Evolutionary conservation across 2,888 invertebrate species (phyloP), one percentile per base, ranked within the genome.

Genomic region (Synergus japonicus): DNA sequence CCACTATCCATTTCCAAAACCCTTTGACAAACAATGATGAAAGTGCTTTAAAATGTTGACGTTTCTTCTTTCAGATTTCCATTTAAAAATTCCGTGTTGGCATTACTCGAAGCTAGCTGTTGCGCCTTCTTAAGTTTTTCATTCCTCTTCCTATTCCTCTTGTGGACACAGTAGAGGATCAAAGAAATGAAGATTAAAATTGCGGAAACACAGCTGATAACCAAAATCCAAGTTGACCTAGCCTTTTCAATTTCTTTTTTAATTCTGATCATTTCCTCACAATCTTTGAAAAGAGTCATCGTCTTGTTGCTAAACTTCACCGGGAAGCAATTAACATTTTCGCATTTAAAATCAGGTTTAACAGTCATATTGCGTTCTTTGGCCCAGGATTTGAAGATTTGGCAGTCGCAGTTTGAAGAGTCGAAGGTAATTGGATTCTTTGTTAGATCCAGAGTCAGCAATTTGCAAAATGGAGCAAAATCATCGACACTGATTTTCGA

Each of bases 381-480:
- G 41, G 89, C 78, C 92, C 92, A 92, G 0, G 81, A 60, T 29
- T 85, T 86, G 22, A 92, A 80, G 9, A 79, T 65, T 37, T 86
- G 83, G 77, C 92, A 92, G 4, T 90, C 89, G 86, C 91, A 91
- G 29, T 41, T 82, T 18, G 83, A 41, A 69, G 84, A 78, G 64
- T 84, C 82, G 73, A 88, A 88, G 12, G 46, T 80, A 29, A 91
- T 81, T 2, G 83, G 84, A 77, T 91, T 91, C 0, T 76, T 83
- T 3, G 88, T 81, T 0, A 94, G 87, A 88, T 95, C 95, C 60
- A 96, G 93, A 82, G 92, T 93, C 81, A 92, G 92, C 46, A 96
- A 91, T 81, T 93, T 93, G 89, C 96, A 96, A 92, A 95, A 93
- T 3, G 93, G 91, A 0, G 95, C 94, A 83, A 96, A 93, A 77